Evolutionary conservation across 2,113 vertebrate genomes (phyloP).

Genomic region (Ailurus styani): DNA sequence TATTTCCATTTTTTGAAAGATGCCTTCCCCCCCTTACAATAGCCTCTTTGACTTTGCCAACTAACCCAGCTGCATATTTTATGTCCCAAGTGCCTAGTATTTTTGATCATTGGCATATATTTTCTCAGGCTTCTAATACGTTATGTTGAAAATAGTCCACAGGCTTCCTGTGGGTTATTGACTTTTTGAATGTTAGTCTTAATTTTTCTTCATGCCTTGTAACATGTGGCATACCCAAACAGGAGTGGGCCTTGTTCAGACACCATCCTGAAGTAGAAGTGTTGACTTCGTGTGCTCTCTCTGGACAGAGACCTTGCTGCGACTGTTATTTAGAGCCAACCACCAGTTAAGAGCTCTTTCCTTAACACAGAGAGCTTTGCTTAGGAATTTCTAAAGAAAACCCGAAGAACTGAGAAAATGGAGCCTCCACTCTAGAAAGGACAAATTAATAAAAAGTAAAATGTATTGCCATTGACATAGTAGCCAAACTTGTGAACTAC

Average conservation of each 20-base stretch:
- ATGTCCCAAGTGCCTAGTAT: conserved; percentile 52
- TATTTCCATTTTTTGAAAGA: conserved; percentile 55
- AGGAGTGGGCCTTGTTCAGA: conserved; percentile 45
- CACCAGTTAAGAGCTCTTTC: conserved; percentile 28
- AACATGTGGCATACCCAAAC: conserved; percentile 36
- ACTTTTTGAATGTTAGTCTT: conserved; percentile 58
- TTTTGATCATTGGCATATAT: conserved; percentile 51
- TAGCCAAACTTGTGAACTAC: neutral
- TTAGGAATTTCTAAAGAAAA: conserved; percentile 30
- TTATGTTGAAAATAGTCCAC: conserved; percentile 43
- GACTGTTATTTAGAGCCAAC: neutral
- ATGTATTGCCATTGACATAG: neutral
- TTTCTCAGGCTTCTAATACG: conserved; percentile 45
- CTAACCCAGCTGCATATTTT: conserved; percentile 53
- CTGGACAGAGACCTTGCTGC: conserved; percentile 38
- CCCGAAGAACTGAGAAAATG: neutral
- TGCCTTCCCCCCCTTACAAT: conserved; percentile 6
- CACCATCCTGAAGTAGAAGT: conserved; percentile 28
- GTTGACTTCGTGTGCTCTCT: conserved; percentile 36
- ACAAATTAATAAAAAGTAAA: conserved; percentile 16
- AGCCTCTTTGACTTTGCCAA: conserved; percentile 53
- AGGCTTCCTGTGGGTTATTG: conserved; percentile 49
- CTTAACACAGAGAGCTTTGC: conserved; percentile 2
- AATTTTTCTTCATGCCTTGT: conserved; percentile 52
- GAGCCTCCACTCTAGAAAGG: neutral